Base-by-base conservation (phyloP, 1,140 invertebrate genomes). In the Sitodiplosis mosellana region DNA sequence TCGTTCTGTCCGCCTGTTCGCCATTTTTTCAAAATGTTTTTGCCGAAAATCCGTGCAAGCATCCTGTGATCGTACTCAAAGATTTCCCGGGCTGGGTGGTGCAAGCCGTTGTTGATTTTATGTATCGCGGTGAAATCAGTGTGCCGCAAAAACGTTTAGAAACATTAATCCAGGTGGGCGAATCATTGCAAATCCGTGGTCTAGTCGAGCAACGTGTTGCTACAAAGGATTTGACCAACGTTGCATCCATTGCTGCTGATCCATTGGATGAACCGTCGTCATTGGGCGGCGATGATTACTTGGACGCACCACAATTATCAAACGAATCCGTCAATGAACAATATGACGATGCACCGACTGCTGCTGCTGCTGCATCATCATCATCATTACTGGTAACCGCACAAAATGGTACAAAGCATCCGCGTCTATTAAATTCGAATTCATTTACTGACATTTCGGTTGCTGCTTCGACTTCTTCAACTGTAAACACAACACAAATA, bases 111-210 rank as follows among this genome's bases (percentile, higher is more conserved):
- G 79, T 91, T 41, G 84, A 89, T 64, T 92, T 92, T 54, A 92
- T 91, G 85, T 91, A 91, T 67, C 78, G 82, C 46, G 88, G 88
- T 22, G 85, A 90, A 66, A 86, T 91, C 46, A 83, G 81, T 46
- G 83, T 91, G 2, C 77, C 77, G 1, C 83, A 87, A 55, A 84
- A 89, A 52, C 81, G 87, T 34, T 67, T 91, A 1, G 72, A 80
- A 19, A 77, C 77, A 10, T 69, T 92, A 43, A 84, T 92, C 55
- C 79, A 83, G 55, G 86, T 85, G 1, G 87, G 87, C 0, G 85
- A 89, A 56, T 84, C 80, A 46, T 69, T 92, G 46, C 83, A 90
- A 59, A 78, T 88, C 17, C 72, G 83, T 17, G 83, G 83, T 2
- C 61, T 87, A 33, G 80, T 81, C 0, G 78, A 81, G 49, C 80